Conservation (phyloP, 2,113 vertebrate species). For the Esox niger region DNA sequence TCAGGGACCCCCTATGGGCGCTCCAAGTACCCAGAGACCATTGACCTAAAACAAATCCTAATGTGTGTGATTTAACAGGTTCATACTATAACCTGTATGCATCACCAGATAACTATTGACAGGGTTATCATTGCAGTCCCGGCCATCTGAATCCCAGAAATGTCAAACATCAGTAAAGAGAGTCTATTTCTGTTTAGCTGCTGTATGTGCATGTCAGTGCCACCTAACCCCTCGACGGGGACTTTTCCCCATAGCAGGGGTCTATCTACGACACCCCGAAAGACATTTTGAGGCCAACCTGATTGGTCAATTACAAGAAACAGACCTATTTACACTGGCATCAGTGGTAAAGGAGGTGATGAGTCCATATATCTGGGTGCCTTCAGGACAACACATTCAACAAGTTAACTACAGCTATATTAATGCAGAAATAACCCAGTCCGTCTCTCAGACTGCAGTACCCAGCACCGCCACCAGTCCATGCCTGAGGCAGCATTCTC, state of each 20-base stretch:
- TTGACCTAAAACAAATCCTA: not conserved
- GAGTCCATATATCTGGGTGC: not conserved
- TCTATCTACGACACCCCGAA: not conserved
- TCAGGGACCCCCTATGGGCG: too few species aligned
- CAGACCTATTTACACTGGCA: not conserved
- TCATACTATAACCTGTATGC: not conserved
- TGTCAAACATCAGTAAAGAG: not conserved
- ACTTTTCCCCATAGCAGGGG: not conserved
- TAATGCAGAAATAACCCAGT: not conserved
- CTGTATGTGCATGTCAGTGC: not conserved
- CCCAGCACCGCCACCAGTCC: slow-evolving; percentile 1
- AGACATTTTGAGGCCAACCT: not conserved
- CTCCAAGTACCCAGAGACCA: too few species aligned
- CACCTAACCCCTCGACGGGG: not conserved
- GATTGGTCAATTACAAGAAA: not conserved
- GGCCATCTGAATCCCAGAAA: not conserved
- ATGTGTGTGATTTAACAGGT: not conserved
- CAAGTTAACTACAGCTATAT: not conserved
- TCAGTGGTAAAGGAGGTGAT: not conserved
- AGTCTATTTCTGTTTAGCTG: not conserved
- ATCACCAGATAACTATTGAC: not conserved
- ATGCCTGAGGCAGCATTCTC: slow-evolving; percentile 18
- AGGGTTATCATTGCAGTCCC: not conserved
- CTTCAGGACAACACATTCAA: not conserved
- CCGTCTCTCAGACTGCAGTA: not conserved